Base-by-base conservation (phyloP, 2,797 vertebrate genomes). In the Danio tinwini region DNA sequence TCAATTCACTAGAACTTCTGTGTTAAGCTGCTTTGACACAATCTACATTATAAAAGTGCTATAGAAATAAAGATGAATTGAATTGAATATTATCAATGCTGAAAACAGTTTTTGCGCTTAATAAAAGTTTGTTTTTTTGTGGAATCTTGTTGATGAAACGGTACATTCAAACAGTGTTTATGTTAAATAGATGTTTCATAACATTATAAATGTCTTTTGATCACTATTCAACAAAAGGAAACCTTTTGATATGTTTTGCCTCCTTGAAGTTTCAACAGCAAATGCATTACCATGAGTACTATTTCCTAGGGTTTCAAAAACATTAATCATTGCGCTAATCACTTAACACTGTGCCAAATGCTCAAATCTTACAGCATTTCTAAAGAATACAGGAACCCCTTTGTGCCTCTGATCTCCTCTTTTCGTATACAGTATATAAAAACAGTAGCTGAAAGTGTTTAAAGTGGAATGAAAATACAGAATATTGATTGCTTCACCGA, bases 401-500 rank as follows among this genome's bases (percentile, higher is more conserved):
- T 80, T 75, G 58, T 76, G 29, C n/a, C 21, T 71, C 49, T 53
- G 55, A 75, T 52, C 63, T 75, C 44, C 14, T 58, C 37, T 59
- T 69, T 42, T 68, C 14, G 52, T 44, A 37, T 45, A 68, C 63
- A 42, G 29, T 29, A 39, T 47, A 75, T 47, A 39, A 71, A 64
- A 77, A 72, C 58, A 63, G 21, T 5, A 19, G 9, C 19, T 56
- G n/a, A 63, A 63, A 47, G 8, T 56, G 7, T 62, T 70, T 52
- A 69, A 69, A 69, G 75, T 40, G n/a, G n/a, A 69, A 44, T 52
- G 17, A 62, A 55, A 63, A 55, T 64, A 11, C 68, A 72, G 19
- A 79, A 79, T 79, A 79, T 72, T 79, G 37, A 69, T 37, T 4
- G 9, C 78, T 59, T 40, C 37, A 49, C 64, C 39, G 21, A 47